Conservation (phyloP, 2,797 vertebrate genomes). For the Peromyscus nudipes region DNA sequence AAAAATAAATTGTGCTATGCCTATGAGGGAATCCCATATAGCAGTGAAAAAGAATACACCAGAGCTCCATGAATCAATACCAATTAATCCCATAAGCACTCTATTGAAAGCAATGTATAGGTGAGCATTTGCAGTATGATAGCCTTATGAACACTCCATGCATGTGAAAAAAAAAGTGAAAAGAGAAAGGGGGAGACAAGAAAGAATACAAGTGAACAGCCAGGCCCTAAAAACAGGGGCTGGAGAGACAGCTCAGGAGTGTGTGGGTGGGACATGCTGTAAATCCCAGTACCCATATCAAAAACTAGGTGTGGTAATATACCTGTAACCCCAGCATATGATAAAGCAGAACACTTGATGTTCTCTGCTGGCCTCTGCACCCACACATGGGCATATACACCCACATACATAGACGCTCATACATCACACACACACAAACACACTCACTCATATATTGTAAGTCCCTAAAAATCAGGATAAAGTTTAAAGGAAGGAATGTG, state of each 20-base stretch:
- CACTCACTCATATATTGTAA: neutral
- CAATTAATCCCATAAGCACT: conserved; percentile 63
- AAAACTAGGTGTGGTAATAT: neutral
- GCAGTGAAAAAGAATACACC: conserved; percentile 58
- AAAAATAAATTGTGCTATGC: conserved; percentile 46
- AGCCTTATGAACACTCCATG: conserved; percentile 28
- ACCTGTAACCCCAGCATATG: neutral
- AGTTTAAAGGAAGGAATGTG: neutral
- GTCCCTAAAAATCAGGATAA: neutral
- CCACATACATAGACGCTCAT: neutral
- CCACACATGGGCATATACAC: neutral
- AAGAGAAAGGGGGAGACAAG: neutral
- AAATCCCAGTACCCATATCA: neutral
- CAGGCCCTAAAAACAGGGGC: neutral
- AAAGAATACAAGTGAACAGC: neutral
- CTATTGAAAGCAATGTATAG: conserved; percentile 71
- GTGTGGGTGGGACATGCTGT: neutral
- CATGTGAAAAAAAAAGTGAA: neutral
- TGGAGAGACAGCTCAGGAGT: neutral
- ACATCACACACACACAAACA: neutral
- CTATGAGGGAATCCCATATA: conserved; percentile 49
- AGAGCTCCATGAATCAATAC: conserved; percentile 58
- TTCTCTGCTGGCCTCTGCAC: neutral
- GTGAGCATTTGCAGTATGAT: conserved; percentile 35
- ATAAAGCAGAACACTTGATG: neutral